Base-by-base conservation (phyloP, 2,888 invertebrate genomes). In the Pachymerium ferrugineum region DNA sequence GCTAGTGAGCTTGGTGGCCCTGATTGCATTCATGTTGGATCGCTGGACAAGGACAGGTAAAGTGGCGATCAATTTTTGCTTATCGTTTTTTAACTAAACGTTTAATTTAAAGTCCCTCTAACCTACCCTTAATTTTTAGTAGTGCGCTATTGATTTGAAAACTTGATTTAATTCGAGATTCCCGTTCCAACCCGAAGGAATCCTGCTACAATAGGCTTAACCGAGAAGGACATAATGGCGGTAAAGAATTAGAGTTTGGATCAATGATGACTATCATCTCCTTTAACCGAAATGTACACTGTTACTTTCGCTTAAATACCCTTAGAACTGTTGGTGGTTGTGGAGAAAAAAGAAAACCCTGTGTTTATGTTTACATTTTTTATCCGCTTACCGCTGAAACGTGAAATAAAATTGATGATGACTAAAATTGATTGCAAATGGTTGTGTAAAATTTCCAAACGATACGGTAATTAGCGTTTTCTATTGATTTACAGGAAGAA, bases 1-100 rank as follows among this genome's bases (percentile, higher is more conserved):
- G n/a, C n/a, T n/a, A n/a, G n/a, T n/a, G n/a, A n/a, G n/a, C n/a
- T n/a, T n/a, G n/a, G n/a, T n/a, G n/a, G n/a, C n/a, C n/a, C n/a
- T n/a, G n/a, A n/a, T n/a, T n/a, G n/a, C n/a, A n/a, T n/a, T n/a
- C n/a, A n/a, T n/a, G n/a, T 14, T 4, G 54, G 25, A 54, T 54
- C 54, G 54, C 28, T 54, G 25, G 54, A 54, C 54, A 54, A 54
- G 54, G 25, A 54, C 22, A 54, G 54, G 54, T 54, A 54, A 22
- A 14, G 6, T 4, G 19, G 22, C 16, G 47, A 2, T 22, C 22
- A 6, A 16, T 19, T 19, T 47, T 47, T 16, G 2, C 2, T 16
- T n/a, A n/a, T n/a, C n/a, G n/a, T 14, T 47, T 16, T 16, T 47
- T 16, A 2, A 47, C 22, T 47, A 54, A 54, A 54, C 25, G 28